phyloP scores from a whole-genome alignment of 2,888 invertebrate genomes.

The Cryptus armator region DNA sequence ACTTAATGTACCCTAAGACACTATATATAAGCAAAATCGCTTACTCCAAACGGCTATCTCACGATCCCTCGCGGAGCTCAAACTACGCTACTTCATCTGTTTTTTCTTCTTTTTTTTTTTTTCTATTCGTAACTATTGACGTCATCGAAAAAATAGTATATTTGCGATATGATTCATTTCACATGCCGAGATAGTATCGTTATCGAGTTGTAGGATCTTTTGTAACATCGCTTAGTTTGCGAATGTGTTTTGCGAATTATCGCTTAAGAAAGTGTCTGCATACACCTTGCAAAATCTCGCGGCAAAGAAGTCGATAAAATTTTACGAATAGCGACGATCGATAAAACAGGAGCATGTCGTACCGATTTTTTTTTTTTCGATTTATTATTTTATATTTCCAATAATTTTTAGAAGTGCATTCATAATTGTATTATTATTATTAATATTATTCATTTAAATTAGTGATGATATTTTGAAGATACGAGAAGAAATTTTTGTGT shows the following conservation, averaged over 20 bases:
- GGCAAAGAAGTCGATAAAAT: not conserved
- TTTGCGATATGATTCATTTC: conserved; percentile 20
- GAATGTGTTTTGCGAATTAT: not conserved
- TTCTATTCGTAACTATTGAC: conserved; percentile 6
- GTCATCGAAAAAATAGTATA: conserved; percentile 21
- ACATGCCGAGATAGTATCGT: not conserved
- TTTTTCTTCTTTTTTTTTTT: not conserved
- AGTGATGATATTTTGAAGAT: not conserved
- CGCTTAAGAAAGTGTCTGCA: not conserved
- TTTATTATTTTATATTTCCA: not conserved
- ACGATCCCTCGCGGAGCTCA: conserved; percentile 50
- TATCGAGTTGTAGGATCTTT: conserved; percentile 4
- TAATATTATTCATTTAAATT: not conserved
- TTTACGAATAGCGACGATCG: not conserved
- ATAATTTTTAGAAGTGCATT: not conserved
- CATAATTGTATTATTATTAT: not conserved
- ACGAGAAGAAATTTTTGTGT: too few relatives aligned
- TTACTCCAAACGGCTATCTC: conserved; percentile 63
- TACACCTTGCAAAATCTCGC: not conserved
- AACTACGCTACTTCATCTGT: conserved; percentile 24
- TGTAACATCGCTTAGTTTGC: conserved; percentile 6
- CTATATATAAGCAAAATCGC: conserved; percentile 28
- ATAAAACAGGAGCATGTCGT: not conserved
- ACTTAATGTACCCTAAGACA: conserved; percentile 52
- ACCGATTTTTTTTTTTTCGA: not conserved